Conservation (phyloP, 1,140 invertebrate species). For the Adelges cooleyi region DNA sequence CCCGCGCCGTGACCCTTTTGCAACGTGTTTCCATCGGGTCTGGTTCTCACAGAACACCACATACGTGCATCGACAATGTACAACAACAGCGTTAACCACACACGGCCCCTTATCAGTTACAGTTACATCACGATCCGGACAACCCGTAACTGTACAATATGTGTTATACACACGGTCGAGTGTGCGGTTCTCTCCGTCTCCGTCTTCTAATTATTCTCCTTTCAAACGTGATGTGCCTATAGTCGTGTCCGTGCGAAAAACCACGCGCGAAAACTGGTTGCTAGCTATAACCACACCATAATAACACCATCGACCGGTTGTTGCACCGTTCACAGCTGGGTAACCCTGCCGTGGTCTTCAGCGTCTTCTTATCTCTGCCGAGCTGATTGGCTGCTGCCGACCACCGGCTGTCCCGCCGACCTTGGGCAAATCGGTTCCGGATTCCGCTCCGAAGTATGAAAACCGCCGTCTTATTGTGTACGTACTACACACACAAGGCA, state of each 20-base stretch:
- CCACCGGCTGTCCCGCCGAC: not conserved
- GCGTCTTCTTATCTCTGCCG: too few relatives aligned
- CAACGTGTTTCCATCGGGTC: too few relatives aligned
- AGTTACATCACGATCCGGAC: not conserved
- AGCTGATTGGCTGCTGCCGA: too few relatives aligned
- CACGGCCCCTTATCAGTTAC: not conserved
- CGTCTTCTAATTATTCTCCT: not conserved
- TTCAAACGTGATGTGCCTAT: not conserved
- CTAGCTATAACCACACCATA: too few relatives aligned
- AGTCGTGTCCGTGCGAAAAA: constrained; percentile 4
- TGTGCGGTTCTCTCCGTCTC: too few relatives aligned
- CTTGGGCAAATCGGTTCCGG: not conserved
- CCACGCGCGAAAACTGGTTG: not conserved
- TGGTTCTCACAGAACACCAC: too few relatives aligned
- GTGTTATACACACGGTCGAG: not conserved
- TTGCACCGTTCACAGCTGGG: not conserved
- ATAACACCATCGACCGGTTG: not conserved
- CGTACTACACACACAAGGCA: not conserved
- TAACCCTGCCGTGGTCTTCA: too few relatives aligned
- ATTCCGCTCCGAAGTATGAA: not conserved
- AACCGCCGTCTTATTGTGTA: not conserved
- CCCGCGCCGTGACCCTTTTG: too few relatives aligned
- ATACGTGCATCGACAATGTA: too few relatives aligned
- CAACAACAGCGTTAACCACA: too few relatives aligned
- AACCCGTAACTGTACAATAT: not conserved